Evolutionary conservation across 2,113 vertebrate species (phyloP).

Genomic region (Meleagris gallopavo): DNA sequence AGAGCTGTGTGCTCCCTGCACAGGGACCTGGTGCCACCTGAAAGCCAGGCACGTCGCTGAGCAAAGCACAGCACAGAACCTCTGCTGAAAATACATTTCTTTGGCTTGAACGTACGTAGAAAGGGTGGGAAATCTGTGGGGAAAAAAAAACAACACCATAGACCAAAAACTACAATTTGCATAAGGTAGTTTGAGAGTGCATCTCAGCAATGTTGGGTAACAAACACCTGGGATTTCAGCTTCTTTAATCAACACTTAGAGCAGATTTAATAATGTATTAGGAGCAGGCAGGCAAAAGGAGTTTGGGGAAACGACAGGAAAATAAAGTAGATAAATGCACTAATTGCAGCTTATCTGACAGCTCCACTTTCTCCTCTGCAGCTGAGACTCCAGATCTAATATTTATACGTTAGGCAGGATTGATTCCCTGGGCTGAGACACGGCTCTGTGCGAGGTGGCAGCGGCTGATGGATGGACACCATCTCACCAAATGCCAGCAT

Average conservation of each 20-base stretch:
- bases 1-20: neutral
- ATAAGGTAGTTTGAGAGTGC: neutral
- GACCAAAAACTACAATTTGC: neutral
- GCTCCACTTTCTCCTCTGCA: neutral
- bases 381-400: neutral
- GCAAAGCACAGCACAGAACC: neutral
- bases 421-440: constrained; percentile 3
- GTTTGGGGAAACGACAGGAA: constrained; percentile 4
- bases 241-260: constrained; percentile 34
- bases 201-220: neutral
- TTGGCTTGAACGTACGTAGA: neutral
- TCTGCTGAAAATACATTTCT: neutral
- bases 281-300: constrained; percentile 23
- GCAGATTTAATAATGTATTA: neutral
- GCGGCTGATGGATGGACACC: neutral
- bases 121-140: neutral
- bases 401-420: constrained; percentile 5
- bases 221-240: neutral
- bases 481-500: neutral
- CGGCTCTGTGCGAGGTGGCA: neutral
- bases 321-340: constrained; percentile 53
- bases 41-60: neutral
- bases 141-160: too few relatives aligned
- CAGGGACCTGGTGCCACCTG: neutral
- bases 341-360: constrained; percentile 55